Base-by-base conservation (phyloP, 2,797 vertebrate genomes). In the Typhlichthys eigenmanni region DNA sequence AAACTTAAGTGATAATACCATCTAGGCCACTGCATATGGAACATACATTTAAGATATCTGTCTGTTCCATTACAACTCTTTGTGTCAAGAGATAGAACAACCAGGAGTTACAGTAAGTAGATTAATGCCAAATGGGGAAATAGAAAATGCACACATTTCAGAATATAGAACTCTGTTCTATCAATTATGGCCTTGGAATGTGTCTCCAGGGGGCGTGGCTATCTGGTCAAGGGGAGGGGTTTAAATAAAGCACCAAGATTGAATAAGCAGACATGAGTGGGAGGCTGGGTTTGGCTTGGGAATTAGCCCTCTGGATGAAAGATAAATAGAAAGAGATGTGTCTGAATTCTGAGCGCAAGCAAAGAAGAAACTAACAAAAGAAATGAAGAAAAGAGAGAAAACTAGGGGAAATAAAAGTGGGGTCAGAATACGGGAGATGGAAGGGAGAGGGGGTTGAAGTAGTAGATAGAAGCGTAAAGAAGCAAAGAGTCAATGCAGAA, bases 121-220 rank as follows among this genome's bases (percentile, higher is more conserved):
- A 86, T 81, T 83, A 50, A 86, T 81, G 78, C 64, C 72, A 76
- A 83, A 68, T 4, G 5, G 62, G 70, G 77, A 72, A 81, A 80
- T 67, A 55, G 68, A 54, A 47, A 67, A 59, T 1, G n/a, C 13
- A 60, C 70, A 60, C 51, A 68, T 68, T 11, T 68, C 72, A 83
- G 82, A 87, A 86, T 86, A 64, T 55, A 76, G 75, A 81, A 68
- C 75, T 78, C 79, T 62, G 88, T 67, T 88, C 79, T 80, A 85
- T 89, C 84, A 85, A 85, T 90, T 86, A 78, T 75, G 70, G 65
- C 82, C 72, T 45, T 84, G 79, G 86, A 85, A 88, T 87, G 81
- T 64, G 78, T 81, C 74, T 80, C 58, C 67, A 49, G 78, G 34
- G 61, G 81, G 82, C 17, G 75, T 74, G 76, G 76, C 66, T 60